Percentiles rank a stretch among this genome's conserved stretches.
Conservation (phyloP, 2,113 vertebrate species). For the Coreoperca whiteheadi region DNA sequence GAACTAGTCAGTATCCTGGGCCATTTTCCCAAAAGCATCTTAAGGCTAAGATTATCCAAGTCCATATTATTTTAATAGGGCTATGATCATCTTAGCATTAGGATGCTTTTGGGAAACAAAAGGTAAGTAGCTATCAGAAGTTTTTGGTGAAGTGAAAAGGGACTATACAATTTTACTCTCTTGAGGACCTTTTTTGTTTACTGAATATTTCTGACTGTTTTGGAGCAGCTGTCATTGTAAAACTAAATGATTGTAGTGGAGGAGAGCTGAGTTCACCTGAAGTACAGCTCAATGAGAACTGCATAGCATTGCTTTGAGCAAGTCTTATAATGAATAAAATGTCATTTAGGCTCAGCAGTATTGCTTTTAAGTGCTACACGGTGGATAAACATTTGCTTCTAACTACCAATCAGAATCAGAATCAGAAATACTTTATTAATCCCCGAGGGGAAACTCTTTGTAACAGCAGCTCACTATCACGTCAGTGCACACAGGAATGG, state of each 20-base stretch:
- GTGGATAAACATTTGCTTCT: not conserved
- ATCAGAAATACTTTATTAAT: no score
- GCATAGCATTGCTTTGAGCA: not conserved
- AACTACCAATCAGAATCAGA: no score
- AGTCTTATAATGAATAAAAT: not conserved
- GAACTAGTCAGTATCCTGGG: not conserved
- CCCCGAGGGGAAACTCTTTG: no score
- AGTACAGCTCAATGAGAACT: slow-evolving; percentile 8
- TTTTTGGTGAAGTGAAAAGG: not conserved
- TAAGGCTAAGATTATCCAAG: slow-evolving; percentile 9
- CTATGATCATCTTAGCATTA: slow-evolving; percentile 1
- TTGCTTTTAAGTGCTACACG: not conserved
- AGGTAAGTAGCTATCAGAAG: slow-evolving; percentile 6
- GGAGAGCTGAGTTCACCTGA: not conserved
- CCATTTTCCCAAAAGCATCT: slow-evolving; percentile 5
- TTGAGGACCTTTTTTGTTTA: not conserved
- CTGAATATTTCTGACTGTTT: not conserved
- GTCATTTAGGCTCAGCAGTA: not conserved
- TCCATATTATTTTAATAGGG: not conserved
- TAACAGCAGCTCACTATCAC: no score
- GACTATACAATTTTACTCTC: not conserved
- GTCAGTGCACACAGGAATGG: no score
- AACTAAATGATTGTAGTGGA: not conserved
- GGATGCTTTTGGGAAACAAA: not conserved
- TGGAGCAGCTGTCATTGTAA: not conserved